phyloP scores from a whole-genome alignment of 30 jellyfish, hydroid and myxozoan species.

The Euphysa ruthae region DNA sequence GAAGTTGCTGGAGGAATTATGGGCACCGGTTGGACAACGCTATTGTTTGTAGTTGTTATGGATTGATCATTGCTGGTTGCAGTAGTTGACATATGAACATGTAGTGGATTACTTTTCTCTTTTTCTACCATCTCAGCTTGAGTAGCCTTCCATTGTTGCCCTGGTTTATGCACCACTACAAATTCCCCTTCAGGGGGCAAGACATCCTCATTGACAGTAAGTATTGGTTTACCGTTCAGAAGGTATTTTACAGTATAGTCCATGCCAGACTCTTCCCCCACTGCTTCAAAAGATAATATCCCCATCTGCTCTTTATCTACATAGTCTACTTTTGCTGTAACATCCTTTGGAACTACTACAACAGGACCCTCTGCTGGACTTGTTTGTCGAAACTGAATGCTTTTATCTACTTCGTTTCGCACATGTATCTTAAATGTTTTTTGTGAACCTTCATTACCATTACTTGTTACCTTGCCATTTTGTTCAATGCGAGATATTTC shows the following conservation, averaged over 20 bases:
- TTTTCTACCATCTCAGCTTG: constrained; percentile 12
- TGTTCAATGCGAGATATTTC: background rate
- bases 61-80: no score
- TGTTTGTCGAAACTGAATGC: constrained; percentile 16
- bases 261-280: constrained; percentile 43
- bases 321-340: constrained; percentile 78
- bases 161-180: constrained; percentile 63
- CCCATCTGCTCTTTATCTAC: constrained; percentile 63
- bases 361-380: constrained; percentile 73
- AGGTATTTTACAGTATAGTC: constrained; percentile 27
- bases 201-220: constrained; percentile 31
- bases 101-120: background rate
- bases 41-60: no score
- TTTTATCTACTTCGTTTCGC: constrained; percentile 22
- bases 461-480: background rate
- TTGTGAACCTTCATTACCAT: constrained; percentile 8
- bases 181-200: constrained; percentile 63
- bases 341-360: constrained; percentile 80
- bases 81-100: no score
- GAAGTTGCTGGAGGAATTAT: background rate
- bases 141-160: constrained; percentile 31
- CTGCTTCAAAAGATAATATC: constrained; percentile 83
- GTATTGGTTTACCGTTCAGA: constrained; percentile 46
- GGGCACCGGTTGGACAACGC: no score
- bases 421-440: constrained; percentile 36